Conservation (phyloP, 2,797 vertebrate species). For the Cryptoprocta ferox region DNA sequence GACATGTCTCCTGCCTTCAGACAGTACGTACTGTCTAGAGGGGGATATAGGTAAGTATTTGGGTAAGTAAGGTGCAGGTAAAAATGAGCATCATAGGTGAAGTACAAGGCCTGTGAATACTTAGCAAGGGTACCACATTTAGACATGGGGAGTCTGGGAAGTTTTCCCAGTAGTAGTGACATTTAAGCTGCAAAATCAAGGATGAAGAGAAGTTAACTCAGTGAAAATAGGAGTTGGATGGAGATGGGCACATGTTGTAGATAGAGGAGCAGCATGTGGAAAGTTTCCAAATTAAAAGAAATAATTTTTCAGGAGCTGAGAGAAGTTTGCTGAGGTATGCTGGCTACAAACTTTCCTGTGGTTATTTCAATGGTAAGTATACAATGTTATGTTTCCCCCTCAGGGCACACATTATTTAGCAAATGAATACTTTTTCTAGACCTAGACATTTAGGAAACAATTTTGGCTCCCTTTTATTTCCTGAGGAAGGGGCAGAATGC, state of each 20-base stretch:
- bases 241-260: background rate
- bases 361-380: background rate
- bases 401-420: background rate
- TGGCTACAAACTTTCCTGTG: background rate
- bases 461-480: background rate
- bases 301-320: background rate
- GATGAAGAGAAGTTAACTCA: background rate
- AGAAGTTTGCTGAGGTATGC: background rate
- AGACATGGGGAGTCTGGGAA: background rate
- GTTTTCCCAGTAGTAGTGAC: background rate
- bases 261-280: background rate
- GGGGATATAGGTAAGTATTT: background rate
- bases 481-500: background rate
- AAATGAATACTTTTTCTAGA: background rate
- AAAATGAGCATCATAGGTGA: background rate
- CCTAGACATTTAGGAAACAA: background rate
- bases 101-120: background rate
- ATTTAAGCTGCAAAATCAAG: background rate
- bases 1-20: background rate
- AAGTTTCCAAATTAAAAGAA: background rate
- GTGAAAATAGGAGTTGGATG: background rate
- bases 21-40: background rate
- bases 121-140: background rate
- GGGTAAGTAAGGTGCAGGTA: background rate
- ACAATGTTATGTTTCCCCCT: background rate